Base-by-base conservation (phyloP, 1,140 invertebrate genomes). In the Cataglyphis hispanica region DNA sequence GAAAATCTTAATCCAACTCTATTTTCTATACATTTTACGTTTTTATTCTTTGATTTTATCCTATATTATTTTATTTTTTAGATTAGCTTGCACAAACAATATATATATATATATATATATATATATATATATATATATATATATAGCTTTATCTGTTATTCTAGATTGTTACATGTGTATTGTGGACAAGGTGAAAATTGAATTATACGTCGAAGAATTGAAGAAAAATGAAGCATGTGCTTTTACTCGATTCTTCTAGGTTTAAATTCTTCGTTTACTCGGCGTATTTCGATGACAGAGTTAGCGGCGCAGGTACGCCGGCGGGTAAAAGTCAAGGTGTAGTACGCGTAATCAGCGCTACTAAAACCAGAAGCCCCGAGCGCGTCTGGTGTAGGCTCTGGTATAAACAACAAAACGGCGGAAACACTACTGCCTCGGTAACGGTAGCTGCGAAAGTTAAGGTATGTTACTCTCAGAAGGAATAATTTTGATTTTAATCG, bases 251-350 rank as follows among this genome's bases (percentile, higher is more conserved):
- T 94, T 50, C 4, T 50, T 50, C 83, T 94, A 97, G 97, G 92
- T 98, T 97, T 92, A 98, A 98, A 94, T 99, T 99, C 95, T 98
- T 97, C 94, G 98, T 99, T 22, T 99, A 98, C 92, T 98, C 98
- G 1, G 98, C 98, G 46, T 99, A 97, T 91, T 98, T 97, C 90
- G 98, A 99, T 94, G 95, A 96, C 60, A 95, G 97, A 87, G 96
- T 96, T 86, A 96, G 96, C n/a, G 95, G 96, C 22, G 90, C 86
- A 1, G 86, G 89, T 60, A 81, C 84, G 34, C 61, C 85, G n/a
- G 31, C 60, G 86, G 85, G 84, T 64, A 91, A 78, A 87, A 92
- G 86, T 86, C 91, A 92, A 56, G 96, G 97, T 64, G 95, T 97
- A 84, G 95, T 98, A 43, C 95, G 98, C 22, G 96, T 99, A 31